These are phyloP conservation scores for Bilobella aurantiaca DNA, from an alignment of 1,140 invertebrate species.

Conservation along the genomic window DNA sequence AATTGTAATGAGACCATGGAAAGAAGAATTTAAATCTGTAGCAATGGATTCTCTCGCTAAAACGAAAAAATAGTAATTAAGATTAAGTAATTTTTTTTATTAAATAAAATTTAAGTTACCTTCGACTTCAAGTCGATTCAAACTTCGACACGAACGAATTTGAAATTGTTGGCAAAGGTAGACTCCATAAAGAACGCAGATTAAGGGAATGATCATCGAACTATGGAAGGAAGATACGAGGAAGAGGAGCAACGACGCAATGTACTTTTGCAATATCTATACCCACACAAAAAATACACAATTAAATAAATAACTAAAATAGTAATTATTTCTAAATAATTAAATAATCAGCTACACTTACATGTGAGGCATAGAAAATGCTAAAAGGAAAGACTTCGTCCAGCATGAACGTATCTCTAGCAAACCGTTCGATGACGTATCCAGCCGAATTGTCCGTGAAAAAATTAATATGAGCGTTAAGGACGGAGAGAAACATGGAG, in stretches of 20 bases:
- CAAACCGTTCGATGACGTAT: constrained; percentile 38
- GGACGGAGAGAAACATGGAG: constrained; percentile 62
- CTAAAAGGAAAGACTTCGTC: constrained; percentile 48
- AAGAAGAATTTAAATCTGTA: constrained; percentile 52
- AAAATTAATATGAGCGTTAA: constrained; percentile 63
- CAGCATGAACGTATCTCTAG: constrained; percentile 41
- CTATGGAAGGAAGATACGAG: background rate
- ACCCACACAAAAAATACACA: too few relatives aligned
- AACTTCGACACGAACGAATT: constrained; percentile 1
- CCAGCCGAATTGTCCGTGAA: constrained; percentile 41
- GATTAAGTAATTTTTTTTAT: background rate
- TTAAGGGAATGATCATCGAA: background rate
- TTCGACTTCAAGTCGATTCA: background rate
- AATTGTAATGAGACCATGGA: constrained; percentile 55
- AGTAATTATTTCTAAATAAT: too few relatives aligned
- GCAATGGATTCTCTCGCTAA: constrained; percentile 51
- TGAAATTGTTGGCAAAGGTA: background rate
- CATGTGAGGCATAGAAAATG: constrained; percentile 41
- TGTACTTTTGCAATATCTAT: background rate
- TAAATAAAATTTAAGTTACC: background rate
- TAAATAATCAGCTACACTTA: too few relatives aligned
- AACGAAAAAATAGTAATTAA: constrained; percentile 33
- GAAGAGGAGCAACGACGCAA: background rate
- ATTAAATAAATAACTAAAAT: too few relatives aligned
- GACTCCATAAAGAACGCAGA: background rate